Percentiles rank a stretch among this genome's conserved stretches.
Conservation (phyloP, 2,797 vertebrate genomes). For the Scolopax bukidnonensis region DNA sequence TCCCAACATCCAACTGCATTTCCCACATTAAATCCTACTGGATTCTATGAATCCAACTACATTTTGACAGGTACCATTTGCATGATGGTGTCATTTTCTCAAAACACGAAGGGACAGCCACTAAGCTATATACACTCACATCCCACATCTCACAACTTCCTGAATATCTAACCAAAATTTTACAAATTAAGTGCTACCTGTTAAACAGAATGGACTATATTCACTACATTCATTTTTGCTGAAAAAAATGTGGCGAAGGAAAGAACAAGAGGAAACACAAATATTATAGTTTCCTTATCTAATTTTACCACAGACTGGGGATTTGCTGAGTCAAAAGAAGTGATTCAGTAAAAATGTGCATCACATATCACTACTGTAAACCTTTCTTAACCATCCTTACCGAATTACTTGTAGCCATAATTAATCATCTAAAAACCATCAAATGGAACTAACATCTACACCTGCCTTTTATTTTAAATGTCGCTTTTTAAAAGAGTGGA, state of each 20-base stretch:
- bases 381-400: slow-evolving; percentile 30
- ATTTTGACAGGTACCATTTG: neutral
- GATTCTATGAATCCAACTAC: neutral
- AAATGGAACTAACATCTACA: slow-evolving; percentile 73
- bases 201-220: neutral
- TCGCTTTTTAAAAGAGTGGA: slow-evolving; percentile 79
- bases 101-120: neutral
- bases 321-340: neutral
- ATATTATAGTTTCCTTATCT: neutral
- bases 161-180: neutral
- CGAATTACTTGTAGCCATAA: slow-evolving; percentile 67
- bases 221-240: neutral
- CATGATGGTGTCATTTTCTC: neutral
- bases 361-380: slow-evolving; percentile 42
- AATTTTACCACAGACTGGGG: neutral
- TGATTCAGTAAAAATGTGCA: neutral
- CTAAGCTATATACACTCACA: neutral
- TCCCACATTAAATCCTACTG: neutral
- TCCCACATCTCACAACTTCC: neutral
- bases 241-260: neutral
- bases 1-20: neutral
- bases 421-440: slow-evolving; percentile 70
- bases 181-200: neutral
- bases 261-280: neutral
- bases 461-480: slow-evolving; percentile 84